Evolutionary conservation across 2,888 invertebrate genomes (phyloP), one percentile per base, ranked within the genome.

Genomic region (Melolontha melolontha): DNA sequence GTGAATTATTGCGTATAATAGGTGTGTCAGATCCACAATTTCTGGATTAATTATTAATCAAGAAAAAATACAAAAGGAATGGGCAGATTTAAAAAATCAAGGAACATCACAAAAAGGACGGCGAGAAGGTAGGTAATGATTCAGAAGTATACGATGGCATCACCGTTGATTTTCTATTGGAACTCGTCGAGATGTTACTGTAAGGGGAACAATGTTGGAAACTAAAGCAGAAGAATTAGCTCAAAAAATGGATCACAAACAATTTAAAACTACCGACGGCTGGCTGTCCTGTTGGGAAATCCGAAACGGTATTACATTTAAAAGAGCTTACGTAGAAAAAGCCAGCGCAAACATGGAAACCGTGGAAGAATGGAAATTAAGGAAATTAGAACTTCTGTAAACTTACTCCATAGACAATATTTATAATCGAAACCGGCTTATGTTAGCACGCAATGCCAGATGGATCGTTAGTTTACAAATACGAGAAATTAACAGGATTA

Each of bases 31-130:
- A n/a, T n/a, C n/a, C n/a, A n/a, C n/a, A n/a, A n/a, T n/a, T n/a
- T n/a, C n/a, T n/a, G n/a, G n/a, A n/a, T n/a, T n/a, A n/a, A n/a
- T n/a, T n/a, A n/a, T n/a, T n/a, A n/a, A n/a, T n/a, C n/a, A 49
- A 22, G 16, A 6, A 49, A 22, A 49, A 49, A 17, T 49, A 49
- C 17, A 49, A 49, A 17, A 49, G 22, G 49, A 5, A 49, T 16
- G 49, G 22, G 17, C 17, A 49, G 22, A 49, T 49, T 17, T 49
- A 49, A 49, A 10, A 49, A 49, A 49, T 49, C 49, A 49, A 49
- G 22, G 22, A 17, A 49, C 49, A 49, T 49, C 49, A 17, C 49
- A 22, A 17, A 49, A 49, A 49, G 17, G 22, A 49, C 49, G 17
- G 49, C 49, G 17, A 49, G 49, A 16, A 49, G 42, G 42, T n/a